Evolutionary conservation across 2,797 vertebrate genomes (phyloP), one percentile per base, ranked within the genome.

Genomic region (Malurus splendens): DNA sequence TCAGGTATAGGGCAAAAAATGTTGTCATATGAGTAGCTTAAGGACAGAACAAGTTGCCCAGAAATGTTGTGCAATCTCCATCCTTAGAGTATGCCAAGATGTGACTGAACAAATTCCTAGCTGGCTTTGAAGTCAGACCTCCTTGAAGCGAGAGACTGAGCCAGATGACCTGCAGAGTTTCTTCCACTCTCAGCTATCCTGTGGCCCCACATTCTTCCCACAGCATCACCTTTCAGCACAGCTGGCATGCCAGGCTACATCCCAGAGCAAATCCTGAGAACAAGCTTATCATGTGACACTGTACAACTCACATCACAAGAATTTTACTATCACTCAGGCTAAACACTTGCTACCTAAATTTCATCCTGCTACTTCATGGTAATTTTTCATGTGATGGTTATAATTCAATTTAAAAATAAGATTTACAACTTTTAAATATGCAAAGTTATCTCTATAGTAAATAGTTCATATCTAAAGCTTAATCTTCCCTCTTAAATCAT

Each of bases 111-210:
- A 79, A 83, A 81, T 75, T 77, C 47, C 57, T 61, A 77, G 16
- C 23, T 82, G n/a, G 18, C 56, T 90, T 88, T 86, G 70, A 83
- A 92, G 74, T 72, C 17, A 88, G 48, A 74, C 52, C 56, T 86
- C 47, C 66, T 66, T 76, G 45, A 76, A 76, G 56, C 27, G 87
- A 71, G 62, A 72, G n/a, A 23, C 28, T 87, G 74, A 78, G 48
- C 14, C 9, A 62, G n/a, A 62, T 48, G 77, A 86, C 66, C 70
- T 66, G 41, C 16, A 59, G 15, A 78, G 38, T 41, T 56, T 24
- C n/a, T 61, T 88, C 61, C 8, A 68, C 51, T 55, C 51, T 61
- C 39, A 47, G 59, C 12, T 57, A 18, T 39, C 45, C 67, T 51
- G 44, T 1, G 1, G 51, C 24, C 59, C 3, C 32, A 36, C 0